phyloP scores from a whole-genome alignment of 2,113 vertebrate species.

The Ranitomeya imitator region DNA sequence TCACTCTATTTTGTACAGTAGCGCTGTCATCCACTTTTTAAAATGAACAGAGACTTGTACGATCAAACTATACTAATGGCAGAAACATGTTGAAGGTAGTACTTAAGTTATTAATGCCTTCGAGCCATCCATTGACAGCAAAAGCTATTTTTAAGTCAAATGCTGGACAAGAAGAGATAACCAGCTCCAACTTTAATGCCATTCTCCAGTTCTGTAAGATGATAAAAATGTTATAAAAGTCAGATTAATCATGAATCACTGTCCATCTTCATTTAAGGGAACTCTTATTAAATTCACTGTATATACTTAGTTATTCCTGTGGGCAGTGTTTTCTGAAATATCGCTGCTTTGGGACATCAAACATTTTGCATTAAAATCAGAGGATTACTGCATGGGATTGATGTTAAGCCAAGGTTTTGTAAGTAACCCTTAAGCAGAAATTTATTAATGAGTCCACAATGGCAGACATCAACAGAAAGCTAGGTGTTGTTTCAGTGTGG shows the following conservation, averaged over 20 bases:
- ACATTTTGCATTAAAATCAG: not conserved
- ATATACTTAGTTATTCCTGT: not conserved
- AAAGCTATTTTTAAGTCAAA: conserved; percentile 17
- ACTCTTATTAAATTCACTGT: not conserved
- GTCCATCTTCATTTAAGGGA: conserved; percentile 4
- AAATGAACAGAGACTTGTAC: conserved; percentile 14
- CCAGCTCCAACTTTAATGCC: not conserved
- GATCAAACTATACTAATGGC: conserved; percentile 37
- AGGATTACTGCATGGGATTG: too few species aligned
- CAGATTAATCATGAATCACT: not conserved
- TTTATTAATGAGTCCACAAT: not conserved
- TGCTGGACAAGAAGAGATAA: not conserved
- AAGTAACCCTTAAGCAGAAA: not conserved
- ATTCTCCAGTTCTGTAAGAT: not conserved
- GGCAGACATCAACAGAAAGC: not conserved
- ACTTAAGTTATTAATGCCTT: conserved; percentile 34
- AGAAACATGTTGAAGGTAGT: conserved; percentile 41
- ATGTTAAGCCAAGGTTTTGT: not conserved
- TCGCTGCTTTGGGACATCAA: not conserved
- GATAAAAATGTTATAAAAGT: not conserved
- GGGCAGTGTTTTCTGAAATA: not conserved
- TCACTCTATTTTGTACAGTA: not conserved
- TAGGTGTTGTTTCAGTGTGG: not conserved
- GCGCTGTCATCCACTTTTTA: not conserved
- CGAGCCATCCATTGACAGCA: conserved; percentile 8